Conservation (phyloP, 2,888 invertebrate genomes). For the Cheilosia variabilis region DNA sequence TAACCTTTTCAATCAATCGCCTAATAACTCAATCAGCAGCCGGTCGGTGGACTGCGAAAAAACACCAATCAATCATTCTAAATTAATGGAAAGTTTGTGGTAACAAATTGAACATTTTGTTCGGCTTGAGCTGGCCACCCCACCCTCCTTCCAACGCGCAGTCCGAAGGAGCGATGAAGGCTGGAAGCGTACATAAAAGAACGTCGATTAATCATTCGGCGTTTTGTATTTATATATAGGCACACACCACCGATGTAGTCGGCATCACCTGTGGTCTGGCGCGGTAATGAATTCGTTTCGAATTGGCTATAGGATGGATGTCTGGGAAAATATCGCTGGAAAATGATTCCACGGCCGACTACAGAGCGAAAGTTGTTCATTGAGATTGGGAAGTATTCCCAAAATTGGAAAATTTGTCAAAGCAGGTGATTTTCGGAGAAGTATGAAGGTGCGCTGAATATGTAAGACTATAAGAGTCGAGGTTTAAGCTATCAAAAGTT, state of each 20-base stretch:
- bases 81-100: constrained; percentile 76
- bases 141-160: neutral
- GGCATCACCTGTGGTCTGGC: constrained; percentile 66
- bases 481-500: no score
- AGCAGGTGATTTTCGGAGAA: no score
- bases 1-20: constrained; percentile 74
- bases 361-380: no score
- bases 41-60: constrained; percentile 42
- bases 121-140: constrained; percentile 10
- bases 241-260: constrained; percentile 53
- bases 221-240: constrained; percentile 59
- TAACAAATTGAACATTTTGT: constrained; percentile 75
- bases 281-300: constrained; percentile 52
- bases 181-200: constrained; percentile 53
- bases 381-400: no score
- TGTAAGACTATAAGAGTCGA: no score
- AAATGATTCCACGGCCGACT: neutral
- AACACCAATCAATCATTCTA: constrained; percentile 72
- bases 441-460: no score
- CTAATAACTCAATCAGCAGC: constrained; percentile 74
- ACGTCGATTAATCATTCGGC: constrained; percentile 70
- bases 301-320: constrained; percentile 12
- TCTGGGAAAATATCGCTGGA: no score
- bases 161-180: constrained; percentile 45
- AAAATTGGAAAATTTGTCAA: no score